Base-by-base conservation (phyloP, 2,113 vertebrate genomes). In the Oreocharis arfaki region DNA sequence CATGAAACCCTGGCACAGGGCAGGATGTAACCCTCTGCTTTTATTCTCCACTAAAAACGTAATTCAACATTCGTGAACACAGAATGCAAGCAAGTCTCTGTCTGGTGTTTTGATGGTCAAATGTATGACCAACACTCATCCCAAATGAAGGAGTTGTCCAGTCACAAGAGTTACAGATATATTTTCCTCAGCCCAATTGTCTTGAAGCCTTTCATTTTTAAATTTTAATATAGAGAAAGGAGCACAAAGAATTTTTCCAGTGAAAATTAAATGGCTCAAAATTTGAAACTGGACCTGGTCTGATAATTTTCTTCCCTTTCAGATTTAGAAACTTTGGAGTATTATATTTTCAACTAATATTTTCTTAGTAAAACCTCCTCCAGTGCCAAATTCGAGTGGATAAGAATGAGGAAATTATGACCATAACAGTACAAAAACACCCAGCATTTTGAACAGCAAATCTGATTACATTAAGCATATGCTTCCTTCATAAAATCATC, bases 1-100 rank as follows among this genome's bases (percentile, higher is more conserved):
- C 26, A 14, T 57, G 52, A 78, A 78, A 20, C 2, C 1, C 5
- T 0, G 6, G 7, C 21, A 35, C 1, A 53, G 23, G 7, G 11
- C 10, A 82, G 16, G 22, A n/a, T 42, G 10, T 11, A 57, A 13
- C 9, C 3, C 13, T 56, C 65, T 23, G 3, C 1, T 8, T 46
- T 64, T 60, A 17, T 39, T 87, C 27, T 44, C 8, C 2, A 10
- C 37, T 70, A 16, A 70, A 88, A 90, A 23, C 3, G 11, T 13
- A n/a, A 21, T 26, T 42, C 18, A 33, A 8, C 27, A 22, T 53
- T 71, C 69, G 11, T n/a, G 12, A n/a, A 19, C 15, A 46, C 5
- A 73, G 26, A 83, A 68, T 7, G 11, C 6, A 75, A 67, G 23
- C 11, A 94, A 59, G 84, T 23, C 8, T 52, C 32, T 80, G 4